phyloP scores from a whole-genome alignment of 2,888 invertebrate species.

The Idaea biselata region DNA sequence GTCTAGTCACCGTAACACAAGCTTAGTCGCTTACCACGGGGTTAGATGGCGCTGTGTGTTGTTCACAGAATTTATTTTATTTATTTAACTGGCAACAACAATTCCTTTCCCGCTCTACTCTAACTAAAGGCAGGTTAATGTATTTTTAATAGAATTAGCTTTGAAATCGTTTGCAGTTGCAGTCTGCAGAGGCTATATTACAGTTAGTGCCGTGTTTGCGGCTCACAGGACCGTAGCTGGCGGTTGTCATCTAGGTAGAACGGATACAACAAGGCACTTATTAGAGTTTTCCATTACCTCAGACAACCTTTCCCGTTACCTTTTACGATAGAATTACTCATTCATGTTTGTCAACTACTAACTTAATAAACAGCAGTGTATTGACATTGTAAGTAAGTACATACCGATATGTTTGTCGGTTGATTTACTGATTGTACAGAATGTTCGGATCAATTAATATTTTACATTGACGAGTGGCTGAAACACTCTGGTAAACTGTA shows the following conservation, averaged over 20 bases:
- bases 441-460: no score
- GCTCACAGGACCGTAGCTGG: background rate
- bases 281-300: constrained; percentile 66
- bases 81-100: no score
- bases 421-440: background rate
- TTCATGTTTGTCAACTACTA: constrained; percentile 7
- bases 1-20: no score
- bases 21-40: no score
- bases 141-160: background rate
- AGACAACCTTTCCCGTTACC: constrained; percentile 39
- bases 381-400: no score
- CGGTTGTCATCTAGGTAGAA: background rate
- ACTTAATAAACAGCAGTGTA: background rate
- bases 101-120: no score
- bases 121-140: no score
- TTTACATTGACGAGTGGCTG: no score
- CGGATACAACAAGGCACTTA: constrained; percentile 32
- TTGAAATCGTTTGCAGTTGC: background rate
- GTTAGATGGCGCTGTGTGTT: no score
- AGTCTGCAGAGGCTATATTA: background rate
- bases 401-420: background rate
- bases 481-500: no score
- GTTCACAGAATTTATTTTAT: no score
- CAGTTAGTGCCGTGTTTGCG: background rate
- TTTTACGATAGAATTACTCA: constrained; percentile 23